Base-by-base conservation (phyloP, 1,140 invertebrate species). In the Xylocopa sonorina region DNA sequence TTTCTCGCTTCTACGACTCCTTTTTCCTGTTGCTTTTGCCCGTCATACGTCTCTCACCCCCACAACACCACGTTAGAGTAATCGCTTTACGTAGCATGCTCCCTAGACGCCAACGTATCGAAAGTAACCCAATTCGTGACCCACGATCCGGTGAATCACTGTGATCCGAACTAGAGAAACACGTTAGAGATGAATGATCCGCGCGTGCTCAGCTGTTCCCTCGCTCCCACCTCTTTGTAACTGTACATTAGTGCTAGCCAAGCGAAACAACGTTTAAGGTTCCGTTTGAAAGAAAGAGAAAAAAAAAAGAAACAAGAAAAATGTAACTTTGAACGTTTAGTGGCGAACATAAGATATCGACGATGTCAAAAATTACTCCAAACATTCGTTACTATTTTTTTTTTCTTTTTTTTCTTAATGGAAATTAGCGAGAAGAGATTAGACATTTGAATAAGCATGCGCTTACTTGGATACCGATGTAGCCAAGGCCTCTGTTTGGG, bases 11-110 rank as follows among this genome's bases (percentile, higher is more conserved):
- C 7, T 60, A 41, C 16, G 3, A 63, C 10, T 48, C 69, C 38
- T 73, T 29, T 38, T 48, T n/a, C n/a, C 48, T 38, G 68, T 71
- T 41, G 75, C 75, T 71, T 78, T 41, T 71, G 43, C 71, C 32
- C 32, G 71, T 78, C 66, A 60, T 51, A 29, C 51, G 32, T 78
- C 27, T 69, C 43, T 29, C 29, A 50, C 34, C 7, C 32, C 46
- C n/a, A n/a, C n/a, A n/a, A n/a, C n/a, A 78, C 43, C n/a, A 50
- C 18, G 18, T 43, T 72, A 72, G 34, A 32, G 34, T 60, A n/a
- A 60, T 50, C 32, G 66, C 66, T 78, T 78, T 78, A 78, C 55
- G 55, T 78, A 51, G 75, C 66, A 78, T 77, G 74, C 16, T 60
- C 43, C 53, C 24, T 68, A 77, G 64, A 60, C 24, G 43, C 53